Evolutionary conservation across 2,797 vertebrate genomes (phyloP).

Genomic region (Echiichthys vipera): DNA sequence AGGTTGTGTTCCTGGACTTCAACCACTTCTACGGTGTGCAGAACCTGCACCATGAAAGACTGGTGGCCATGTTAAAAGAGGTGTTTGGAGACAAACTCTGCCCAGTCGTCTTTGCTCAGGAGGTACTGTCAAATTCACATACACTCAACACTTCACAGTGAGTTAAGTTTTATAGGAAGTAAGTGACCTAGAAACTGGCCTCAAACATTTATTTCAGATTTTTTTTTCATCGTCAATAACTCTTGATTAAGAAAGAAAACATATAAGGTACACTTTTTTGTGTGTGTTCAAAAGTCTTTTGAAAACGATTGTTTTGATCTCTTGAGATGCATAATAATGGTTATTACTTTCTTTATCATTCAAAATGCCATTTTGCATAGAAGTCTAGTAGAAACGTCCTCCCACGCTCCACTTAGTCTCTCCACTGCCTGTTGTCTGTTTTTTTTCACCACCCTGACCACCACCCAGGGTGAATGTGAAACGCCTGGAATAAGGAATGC

Average conservation of each 20-base stretch:
- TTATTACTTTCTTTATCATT: conserved; percentile 33
- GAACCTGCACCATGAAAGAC: conserved; percentile 96
- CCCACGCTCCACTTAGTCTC: not conserved
- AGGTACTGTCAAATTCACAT: conserved; percentile 72
- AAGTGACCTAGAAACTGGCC: not conserved
- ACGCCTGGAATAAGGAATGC: conserved; percentile 1
- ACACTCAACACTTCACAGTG: not conserved
- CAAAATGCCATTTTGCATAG: conserved; percentile 11
- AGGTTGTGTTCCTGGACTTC: conserved; percentile 97
- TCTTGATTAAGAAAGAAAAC: conserved; percentile 3
- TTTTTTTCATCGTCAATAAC: not conserved
- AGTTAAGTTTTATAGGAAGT: not conserved
- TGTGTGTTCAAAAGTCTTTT: no score
- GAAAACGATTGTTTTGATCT: conserved; percentile 65
- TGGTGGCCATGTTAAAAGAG: conserved; percentile 95
- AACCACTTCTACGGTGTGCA: conserved; percentile 99
- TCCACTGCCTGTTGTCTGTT: not conserved
- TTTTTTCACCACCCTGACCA: not conserved
- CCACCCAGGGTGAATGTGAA: not conserved
- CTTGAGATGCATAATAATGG: conserved; percentile 21
- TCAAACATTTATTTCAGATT: conserved; percentile 11
- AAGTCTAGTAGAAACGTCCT: conserved; percentile 23
- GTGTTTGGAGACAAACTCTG: conserved; percentile 96
- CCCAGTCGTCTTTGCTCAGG: conserved; percentile 95
- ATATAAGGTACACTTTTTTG: not conserved